Conservation (phyloP, 2,113 vertebrate genomes). For the Capricornis sumatraensis region DNA sequence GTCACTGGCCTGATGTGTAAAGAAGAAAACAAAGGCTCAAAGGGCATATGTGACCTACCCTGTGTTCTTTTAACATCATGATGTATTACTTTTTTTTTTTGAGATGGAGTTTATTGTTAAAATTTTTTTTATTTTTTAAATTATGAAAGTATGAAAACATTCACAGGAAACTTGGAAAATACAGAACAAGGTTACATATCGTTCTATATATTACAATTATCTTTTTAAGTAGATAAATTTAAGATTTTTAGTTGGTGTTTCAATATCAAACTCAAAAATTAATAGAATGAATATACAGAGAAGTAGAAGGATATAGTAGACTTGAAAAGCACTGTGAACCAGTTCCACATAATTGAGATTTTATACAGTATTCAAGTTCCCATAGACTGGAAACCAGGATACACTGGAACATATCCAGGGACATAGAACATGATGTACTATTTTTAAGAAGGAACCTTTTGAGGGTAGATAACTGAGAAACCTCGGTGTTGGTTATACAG, state of each 20-base stretch:
- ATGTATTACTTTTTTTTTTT: background rate
- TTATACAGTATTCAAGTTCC: background rate
- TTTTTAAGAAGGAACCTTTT: background rate
- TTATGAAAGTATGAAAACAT: background rate
- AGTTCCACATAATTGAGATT: background rate
- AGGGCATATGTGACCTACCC: background rate
- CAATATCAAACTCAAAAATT: background rate
- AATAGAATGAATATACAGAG: background rate
- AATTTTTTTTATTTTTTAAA: background rate
- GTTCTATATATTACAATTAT: background rate
- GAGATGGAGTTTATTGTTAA: background rate
- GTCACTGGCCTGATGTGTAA: background rate
- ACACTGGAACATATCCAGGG: background rate
- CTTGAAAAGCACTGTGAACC: background rate
- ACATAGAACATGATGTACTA: background rate
- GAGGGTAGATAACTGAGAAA: background rate
- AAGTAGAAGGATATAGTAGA: background rate
- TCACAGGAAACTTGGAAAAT: background rate
- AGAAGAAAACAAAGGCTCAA: background rate
- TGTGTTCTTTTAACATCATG: background rate
- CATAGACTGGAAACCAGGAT: background rate
- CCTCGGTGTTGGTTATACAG: background rate
- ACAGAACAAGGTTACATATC: background rate
- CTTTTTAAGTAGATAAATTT: background rate
- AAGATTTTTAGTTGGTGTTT: background rate